Evolutionary conservation across 2,888 invertebrate genomes (phyloP).

Genomic region (Cremastobaeus sp.): DNA sequence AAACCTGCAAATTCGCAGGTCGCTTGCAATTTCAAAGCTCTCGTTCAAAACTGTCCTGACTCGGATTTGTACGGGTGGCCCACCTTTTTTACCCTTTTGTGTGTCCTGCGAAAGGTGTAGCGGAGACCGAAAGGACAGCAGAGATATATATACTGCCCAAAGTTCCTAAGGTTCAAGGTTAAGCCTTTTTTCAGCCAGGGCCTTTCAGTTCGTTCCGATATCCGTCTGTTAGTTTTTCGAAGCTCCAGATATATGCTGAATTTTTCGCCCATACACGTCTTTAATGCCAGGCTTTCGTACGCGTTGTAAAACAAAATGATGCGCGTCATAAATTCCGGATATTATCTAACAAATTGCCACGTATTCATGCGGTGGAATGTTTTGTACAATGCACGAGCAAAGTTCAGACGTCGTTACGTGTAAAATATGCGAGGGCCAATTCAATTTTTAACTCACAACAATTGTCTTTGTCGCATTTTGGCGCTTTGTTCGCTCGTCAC

Average conservation of each 20-base stretch:
- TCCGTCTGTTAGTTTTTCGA: slow-evolving; percentile 48
- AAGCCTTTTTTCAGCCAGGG: slow-evolving; percentile 51
- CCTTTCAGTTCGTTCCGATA: slow-evolving; percentile 55
- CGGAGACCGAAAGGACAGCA: slow-evolving; percentile 28
- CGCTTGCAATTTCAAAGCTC: slow-evolving; percentile 48
- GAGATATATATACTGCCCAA: slow-evolving; percentile 49
- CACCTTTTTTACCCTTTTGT: slow-evolving; percentile 23
- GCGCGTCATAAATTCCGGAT: slow-evolving; percentile 40
- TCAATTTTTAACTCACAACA: neutral
- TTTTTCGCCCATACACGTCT: slow-evolving; percentile 37
- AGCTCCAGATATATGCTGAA: slow-evolving; percentile 46
- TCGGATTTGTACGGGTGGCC: slow-evolving; percentile 43
- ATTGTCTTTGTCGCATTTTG: slow-evolving; percentile 12
- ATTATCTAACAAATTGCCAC: slow-evolving; percentile 47
- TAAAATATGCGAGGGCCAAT: slow-evolving; percentile 5
- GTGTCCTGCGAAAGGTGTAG: slow-evolving; percentile 50
- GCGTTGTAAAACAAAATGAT: slow-evolving; percentile 44
- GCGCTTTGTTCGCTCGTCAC: too few species aligned
- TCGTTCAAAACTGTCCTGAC: slow-evolving; percentile 44
- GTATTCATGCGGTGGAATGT: slow-evolving; percentile 27
- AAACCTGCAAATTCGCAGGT: too few species aligned
- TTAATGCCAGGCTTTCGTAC: slow-evolving; percentile 24
- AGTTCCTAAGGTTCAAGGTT: slow-evolving; percentile 60
- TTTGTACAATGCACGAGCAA: slow-evolving; percentile 10
- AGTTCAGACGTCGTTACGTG: slow-evolving; percentile 12